These are phyloP conservation scores for Clepsis dumicolana DNA, from an alignment of 2,888 invertebrate genomes.

Conservation along the genomic window DNA sequence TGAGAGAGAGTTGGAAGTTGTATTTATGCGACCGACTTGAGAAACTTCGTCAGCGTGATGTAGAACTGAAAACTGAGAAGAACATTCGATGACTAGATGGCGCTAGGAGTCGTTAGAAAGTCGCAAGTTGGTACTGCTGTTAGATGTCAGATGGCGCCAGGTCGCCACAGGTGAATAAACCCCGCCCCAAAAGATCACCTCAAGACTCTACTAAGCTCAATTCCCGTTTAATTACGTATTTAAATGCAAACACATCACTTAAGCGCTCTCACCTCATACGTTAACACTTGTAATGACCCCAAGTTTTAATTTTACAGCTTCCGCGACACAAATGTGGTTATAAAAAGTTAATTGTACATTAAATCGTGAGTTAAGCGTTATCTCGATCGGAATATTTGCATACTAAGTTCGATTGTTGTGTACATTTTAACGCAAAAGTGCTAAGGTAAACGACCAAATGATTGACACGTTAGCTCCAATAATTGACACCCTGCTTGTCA, in stretches of 20 bases:
- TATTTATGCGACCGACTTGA: too few species aligned
- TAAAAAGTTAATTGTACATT: slow-evolving; percentile 40
- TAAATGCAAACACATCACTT: neutral
- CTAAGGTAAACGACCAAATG: neutral
- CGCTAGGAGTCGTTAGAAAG: too few species aligned
- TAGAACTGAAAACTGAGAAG: too few species aligned
- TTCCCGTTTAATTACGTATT: neutral
- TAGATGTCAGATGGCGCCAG: too few species aligned
- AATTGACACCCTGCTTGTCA: too few species aligned
- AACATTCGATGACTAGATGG: too few species aligned
- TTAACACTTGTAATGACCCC: slow-evolving; percentile 28
- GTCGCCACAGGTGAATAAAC: too few species aligned
- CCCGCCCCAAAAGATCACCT: neutral
- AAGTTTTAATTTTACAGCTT: slow-evolving; percentile 32
- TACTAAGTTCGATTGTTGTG: slow-evolving; percentile 2
- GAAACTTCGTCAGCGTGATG: too few species aligned
- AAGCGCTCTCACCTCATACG: neutral
- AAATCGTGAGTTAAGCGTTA: slow-evolving; percentile 33
- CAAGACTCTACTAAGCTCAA: neutral
- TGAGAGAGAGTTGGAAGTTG: too few species aligned
- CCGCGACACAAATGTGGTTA: slow-evolving; percentile 24
- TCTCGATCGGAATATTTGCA: slow-evolving; percentile 26
- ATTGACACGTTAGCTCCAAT: too few species aligned
- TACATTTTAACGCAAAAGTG: slow-evolving; percentile 12
- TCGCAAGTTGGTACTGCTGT: too few species aligned